A percentile compares a stretch with the other conserved stretches of the same genome.
phyloP scores from a whole-genome alignment of 1,140 invertebrate species.

The Nixonia krombeini region DNA sequence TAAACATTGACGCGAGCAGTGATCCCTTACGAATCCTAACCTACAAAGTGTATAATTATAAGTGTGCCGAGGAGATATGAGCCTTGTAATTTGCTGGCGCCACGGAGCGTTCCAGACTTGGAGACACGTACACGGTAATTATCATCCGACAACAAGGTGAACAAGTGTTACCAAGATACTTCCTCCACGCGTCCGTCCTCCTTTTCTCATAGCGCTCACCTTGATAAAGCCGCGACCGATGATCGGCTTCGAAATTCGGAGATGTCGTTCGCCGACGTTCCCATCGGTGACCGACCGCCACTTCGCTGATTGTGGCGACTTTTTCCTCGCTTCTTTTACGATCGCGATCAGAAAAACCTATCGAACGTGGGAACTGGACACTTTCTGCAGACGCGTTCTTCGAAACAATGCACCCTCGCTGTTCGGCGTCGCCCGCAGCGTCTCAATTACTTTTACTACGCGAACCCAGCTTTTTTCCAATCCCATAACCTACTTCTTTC shows the following conservation, averaged over 20 bases:
- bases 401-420: conserved; percentile 16
- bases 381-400: conserved; percentile 12
- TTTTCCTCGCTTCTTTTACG: background rate
- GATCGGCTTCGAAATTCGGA: background rate
- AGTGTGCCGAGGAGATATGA: conserved; percentile 46
- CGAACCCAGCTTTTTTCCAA: conserved; percentile 6
- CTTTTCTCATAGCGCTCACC: background rate
- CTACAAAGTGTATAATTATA: conserved; percentile 49
- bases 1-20: conserved; percentile 64
- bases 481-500: conserved; percentile 27
- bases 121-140: conserved; percentile 50
- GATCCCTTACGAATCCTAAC: conserved; percentile 51
- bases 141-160: conserved; percentile 15
- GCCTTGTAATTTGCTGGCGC: conserved; percentile 53
- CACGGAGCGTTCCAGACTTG: conserved; percentile 34
- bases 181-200: background rate
- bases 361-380: conserved; percentile 18
- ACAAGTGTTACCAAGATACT: conserved; percentile 4
- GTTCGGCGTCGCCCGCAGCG: conserved; percentile 11
- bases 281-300: too few relatives aligned
- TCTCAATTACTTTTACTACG: conserved; percentile 28
- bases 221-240: too few relatives aligned
- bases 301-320: too few relatives aligned
- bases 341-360: background rate
- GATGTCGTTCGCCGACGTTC: too few relatives aligned